A percentile compares a stretch with the other conserved stretches of the same genome.
Conservation (phyloP, 2,797 vertebrate genomes). For the Chloroceryle inda region DNA sequence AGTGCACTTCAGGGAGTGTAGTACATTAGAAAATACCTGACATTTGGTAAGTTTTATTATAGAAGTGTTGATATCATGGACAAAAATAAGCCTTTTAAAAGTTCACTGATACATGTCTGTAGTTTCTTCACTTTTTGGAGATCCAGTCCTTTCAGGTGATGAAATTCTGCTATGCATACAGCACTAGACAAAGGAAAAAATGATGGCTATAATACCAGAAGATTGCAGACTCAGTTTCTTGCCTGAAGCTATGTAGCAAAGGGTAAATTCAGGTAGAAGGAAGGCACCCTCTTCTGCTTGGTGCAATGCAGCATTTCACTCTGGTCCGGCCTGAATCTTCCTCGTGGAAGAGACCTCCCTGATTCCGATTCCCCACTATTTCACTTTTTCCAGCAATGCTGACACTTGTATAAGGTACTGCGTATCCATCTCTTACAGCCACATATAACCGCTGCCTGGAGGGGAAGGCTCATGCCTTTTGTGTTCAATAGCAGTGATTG, state of each 20-base stretch:
- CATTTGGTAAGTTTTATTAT: background rate
- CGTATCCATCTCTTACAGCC: background rate
- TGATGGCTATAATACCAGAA: background rate
- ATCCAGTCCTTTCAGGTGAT: background rate
- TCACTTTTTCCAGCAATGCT: background rate
- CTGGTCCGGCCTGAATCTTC: background rate
- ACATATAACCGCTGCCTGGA: background rate
- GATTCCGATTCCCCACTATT: background rate
- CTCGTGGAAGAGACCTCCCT: background rate
- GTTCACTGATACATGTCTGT: background rate
- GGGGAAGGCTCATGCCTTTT: background rate
- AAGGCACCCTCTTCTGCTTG: background rate
- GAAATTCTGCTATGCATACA: background rate
- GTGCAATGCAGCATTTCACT: slow-evolving; percentile 36
- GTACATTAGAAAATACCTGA: background rate
- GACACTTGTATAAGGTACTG: background rate
- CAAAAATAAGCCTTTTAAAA: slow-evolving; percentile 6
- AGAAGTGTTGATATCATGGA: background rate
- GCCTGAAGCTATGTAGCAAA: background rate
- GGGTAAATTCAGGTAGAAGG: background rate
- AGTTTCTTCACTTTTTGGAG: background rate
- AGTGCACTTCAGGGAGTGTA: background rate
- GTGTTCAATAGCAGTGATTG: background rate
- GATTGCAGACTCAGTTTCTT: background rate
- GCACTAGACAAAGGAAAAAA: background rate